phyloP scores from a whole-genome alignment of 1,140 invertebrate species.

The Notospermus geniculatus region DNA sequence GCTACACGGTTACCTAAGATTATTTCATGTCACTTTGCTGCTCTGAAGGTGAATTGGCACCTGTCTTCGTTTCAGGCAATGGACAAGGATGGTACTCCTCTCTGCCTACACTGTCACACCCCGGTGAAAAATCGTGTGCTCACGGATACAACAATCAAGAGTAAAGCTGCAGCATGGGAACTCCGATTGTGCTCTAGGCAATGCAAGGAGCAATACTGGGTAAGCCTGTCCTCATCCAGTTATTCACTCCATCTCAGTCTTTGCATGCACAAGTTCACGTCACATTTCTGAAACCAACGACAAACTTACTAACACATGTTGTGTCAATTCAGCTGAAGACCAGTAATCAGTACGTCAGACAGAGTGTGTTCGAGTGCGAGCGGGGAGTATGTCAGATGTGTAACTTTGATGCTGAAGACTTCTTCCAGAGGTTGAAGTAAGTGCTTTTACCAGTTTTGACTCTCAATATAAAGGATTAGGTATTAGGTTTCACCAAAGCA shows the following conservation, averaged over 20 bases:
- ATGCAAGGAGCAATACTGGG: slow-evolving; percentile 47
- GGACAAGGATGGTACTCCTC: slow-evolving; percentile 34
- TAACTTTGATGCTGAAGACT: slow-evolving; percentile 39
- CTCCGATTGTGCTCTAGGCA: slow-evolving; percentile 45
- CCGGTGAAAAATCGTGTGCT: slow-evolving; percentile 32
- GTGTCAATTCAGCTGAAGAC: slow-evolving; percentile 33
- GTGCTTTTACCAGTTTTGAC: neutral
- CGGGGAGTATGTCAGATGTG: slow-evolving; percentile 47
- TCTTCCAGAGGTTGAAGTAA: slow-evolving; percentile 43
- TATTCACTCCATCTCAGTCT: too few relatives aligned
- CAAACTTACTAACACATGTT: too few relatives aligned
- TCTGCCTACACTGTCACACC: slow-evolving; percentile 45
- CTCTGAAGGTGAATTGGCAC: too few relatives aligned
- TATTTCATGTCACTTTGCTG: too few relatives aligned
- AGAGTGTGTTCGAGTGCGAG: slow-evolving; percentile 40
- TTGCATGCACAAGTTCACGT: too few relatives aligned
- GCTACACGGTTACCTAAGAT: too few relatives aligned
- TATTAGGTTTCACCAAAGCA: too few relatives aligned
- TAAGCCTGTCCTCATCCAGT: too few relatives aligned
- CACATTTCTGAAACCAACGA: too few relatives aligned
- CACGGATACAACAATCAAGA: slow-evolving; percentile 22
- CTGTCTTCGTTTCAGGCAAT: slow-evolving; percentile 29
- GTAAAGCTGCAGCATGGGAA: slow-evolving; percentile 39
- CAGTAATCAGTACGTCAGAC: slow-evolving; percentile 34
- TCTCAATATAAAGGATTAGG: too few relatives aligned